Conservation (phyloP, 2,888 invertebrate genomes). For the Danaus chrysippus region DNA sequence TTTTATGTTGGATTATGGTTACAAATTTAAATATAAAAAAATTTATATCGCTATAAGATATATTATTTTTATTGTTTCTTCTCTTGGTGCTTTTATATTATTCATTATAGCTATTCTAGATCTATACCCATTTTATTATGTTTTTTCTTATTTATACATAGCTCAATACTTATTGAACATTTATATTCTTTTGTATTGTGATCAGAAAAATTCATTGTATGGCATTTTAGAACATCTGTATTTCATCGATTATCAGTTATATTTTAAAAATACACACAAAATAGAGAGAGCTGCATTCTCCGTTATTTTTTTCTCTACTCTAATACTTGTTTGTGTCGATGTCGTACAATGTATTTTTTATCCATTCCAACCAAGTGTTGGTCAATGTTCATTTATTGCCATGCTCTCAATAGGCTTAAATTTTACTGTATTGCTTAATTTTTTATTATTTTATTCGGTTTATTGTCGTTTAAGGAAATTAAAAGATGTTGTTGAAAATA, state of each 20-base stretch:
- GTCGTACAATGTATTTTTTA: neutral
- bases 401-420: conserved; percentile 4
- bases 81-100: neutral
- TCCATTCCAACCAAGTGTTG: neutral
- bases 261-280: neutral
- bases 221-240: conserved; percentile 5
- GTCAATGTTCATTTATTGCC: neutral
- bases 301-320: neutral
- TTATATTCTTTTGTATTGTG: conserved; percentile 2
- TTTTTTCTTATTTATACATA: neutral
- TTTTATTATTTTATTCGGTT: conserved; percentile 18
- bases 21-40: neutral
- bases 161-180: neutral
- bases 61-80: neutral
- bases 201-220: conserved; percentile 1
- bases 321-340: neutral
- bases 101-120: neutral
- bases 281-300: conserved; percentile 3
- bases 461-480: conserved; percentile 15
- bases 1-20: conserved; percentile 4
- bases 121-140: neutral
- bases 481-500: neutral
- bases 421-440: conserved; percentile 14
- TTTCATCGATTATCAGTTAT: conserved; percentile 3
- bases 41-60: neutral